phyloP scores from a whole-genome alignment of 2,797 vertebrate species.

The Rhodeus uyekii region DNA sequence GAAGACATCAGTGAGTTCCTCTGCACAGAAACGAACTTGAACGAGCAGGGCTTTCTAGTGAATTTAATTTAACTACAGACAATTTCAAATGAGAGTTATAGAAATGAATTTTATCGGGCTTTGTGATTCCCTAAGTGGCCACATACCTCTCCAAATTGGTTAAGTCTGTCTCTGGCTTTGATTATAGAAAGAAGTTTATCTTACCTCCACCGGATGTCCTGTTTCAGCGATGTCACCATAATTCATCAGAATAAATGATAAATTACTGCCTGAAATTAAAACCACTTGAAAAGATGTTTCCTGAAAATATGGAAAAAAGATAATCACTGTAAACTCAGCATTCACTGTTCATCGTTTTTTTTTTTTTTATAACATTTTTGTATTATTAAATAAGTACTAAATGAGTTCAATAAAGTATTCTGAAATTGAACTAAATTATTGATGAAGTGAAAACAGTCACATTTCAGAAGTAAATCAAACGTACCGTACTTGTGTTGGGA shows the following conservation, averaged over 20 bases:
- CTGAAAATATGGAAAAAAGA: conserved; percentile 36
- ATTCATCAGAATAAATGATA: conserved; percentile 37
- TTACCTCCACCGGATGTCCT: not conserved
- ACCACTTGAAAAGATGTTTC: not conserved
- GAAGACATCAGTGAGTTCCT: too few relatives aligned
- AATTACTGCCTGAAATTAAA: conserved; percentile 18
- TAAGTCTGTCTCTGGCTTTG: not conserved
- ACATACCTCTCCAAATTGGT: too few relatives aligned
- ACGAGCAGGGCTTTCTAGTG: too few relatives aligned
- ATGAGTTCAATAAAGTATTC: not conserved
- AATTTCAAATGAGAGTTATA: too few relatives aligned
- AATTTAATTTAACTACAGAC: too few relatives aligned
- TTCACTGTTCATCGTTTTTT: too few relatives aligned
- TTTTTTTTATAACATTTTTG: conserved; percentile 16
- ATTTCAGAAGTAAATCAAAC: not conserved
- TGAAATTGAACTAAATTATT: not conserved
- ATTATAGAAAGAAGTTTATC: not conserved
- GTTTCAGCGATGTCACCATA: conserved; percentile 22
- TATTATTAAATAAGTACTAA: not conserved
- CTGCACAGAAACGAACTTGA: too few relatives aligned
- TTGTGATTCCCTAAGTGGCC: too few relatives aligned
- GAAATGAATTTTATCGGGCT: too few relatives aligned
- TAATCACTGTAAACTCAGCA: conserved; percentile 46
- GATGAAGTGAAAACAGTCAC: not conserved
- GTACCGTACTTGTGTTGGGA: rapidly evolving